Conservation (phyloP, 1,140 invertebrate species). For the Dreissena polymorpha region DNA sequence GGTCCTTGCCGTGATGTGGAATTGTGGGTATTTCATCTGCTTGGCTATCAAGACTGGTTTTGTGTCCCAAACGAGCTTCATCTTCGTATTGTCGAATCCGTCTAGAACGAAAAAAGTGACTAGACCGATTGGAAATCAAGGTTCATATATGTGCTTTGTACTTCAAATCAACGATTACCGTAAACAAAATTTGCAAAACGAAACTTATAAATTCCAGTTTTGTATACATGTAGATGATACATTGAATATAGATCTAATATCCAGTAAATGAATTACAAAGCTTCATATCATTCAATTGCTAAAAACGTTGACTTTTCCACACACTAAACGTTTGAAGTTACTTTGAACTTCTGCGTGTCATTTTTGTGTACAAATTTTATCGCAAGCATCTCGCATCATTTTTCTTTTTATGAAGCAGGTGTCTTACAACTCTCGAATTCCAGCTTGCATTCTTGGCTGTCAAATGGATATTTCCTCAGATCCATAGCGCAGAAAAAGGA, state of each 20-base stretch:
- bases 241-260: too few species aligned
- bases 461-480: slow-evolving; percentile 75
- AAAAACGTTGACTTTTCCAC: too few species aligned
- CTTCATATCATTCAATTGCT: too few species aligned
- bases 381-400: background rate
- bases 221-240: too few species aligned
- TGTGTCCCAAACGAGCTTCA: slow-evolving; percentile 92
- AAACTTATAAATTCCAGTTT: too few species aligned
- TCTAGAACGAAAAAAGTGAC: slow-evolving; percentile 83
- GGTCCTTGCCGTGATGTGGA: slow-evolving; percentile 57
- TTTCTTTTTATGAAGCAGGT: background rate
- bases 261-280: too few species aligned
- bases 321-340: background rate
- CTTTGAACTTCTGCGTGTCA: background rate
- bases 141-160: too few species aligned
- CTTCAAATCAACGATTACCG: too few species aligned
- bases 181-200: too few species aligned
- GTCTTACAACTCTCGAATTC: slow-evolving; percentile 73
- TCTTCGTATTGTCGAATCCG: slow-evolving; percentile 93
- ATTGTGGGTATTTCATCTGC: slow-evolving; percentile 73
- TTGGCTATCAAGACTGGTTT: slow-evolving; percentile 56
- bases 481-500: slow-evolving; percentile 70
- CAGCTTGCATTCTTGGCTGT: slow-evolving; percentile 69
- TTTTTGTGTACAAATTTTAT: background rate
- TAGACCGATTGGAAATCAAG: background rate